Conservation (phyloP, 2,888 invertebrate species). For the Drosophila anomelani region DNA sequence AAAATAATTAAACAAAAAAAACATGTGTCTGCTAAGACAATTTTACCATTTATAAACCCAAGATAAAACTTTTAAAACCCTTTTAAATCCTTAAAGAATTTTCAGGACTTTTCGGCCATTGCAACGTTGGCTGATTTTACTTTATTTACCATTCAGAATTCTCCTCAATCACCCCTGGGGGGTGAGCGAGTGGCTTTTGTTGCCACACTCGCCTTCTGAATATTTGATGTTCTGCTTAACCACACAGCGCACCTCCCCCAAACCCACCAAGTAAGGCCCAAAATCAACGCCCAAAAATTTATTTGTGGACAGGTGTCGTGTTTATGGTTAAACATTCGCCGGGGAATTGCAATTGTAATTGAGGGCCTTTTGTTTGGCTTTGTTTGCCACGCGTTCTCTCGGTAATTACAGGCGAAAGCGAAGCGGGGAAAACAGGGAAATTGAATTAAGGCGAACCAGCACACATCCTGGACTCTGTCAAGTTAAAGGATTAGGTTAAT, state of each 20-base stretch:
- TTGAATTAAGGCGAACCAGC: conserved; percentile 23
- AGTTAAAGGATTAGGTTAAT: conserved; percentile 31
- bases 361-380: conserved; percentile 26
- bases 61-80: no score
- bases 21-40: no score
- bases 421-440: conserved; percentile 6
- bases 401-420: conserved; percentile 23
- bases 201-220: conserved; percentile 33
- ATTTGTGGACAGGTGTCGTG: conserved; percentile 49
- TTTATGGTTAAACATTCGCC: conserved; percentile 43
- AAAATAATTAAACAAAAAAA: background rate
- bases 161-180: conserved; percentile 12
- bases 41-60: background rate
- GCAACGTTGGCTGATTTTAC: background rate
- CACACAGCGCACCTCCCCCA: conserved; percentile 1
- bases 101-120: conserved; percentile 1
- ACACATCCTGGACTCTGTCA: background rate
- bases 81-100: background rate
- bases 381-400: conserved; percentile 20
- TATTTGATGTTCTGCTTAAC: conserved; percentile 38
- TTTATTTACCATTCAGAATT: conserved; percentile 2
- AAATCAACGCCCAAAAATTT: conserved; percentile 39
- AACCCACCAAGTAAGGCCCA: background rate
- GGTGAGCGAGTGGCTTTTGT: conserved; percentile 22
- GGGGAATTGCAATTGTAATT: conserved; percentile 43